A percentile compares a stretch with the other conserved stretches of the same genome.
These are phyloP conservation scores for Scaptomyza graminum DNA, from an alignment of 1,140 invertebrate genomes.

Conservation along the genomic window DNA sequence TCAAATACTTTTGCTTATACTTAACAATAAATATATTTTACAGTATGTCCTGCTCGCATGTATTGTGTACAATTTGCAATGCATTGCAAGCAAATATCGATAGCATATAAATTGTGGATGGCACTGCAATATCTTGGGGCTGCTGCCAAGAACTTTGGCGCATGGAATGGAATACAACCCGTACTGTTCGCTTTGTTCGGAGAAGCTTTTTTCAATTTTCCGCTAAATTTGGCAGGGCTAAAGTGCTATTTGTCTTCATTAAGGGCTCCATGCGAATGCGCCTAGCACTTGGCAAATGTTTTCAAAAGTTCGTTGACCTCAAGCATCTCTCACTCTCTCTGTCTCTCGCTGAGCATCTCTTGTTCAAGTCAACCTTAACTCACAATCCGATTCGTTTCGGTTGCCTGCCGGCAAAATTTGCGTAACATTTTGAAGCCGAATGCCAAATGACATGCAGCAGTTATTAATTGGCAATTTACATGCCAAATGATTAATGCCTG, in stretches of 20 bases:
- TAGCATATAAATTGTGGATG: conserved; percentile 69
- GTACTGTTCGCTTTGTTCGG: conserved; percentile 23
- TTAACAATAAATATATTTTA: conserved; percentile 69
- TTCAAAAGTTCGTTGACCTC: conserved; percentile 53
- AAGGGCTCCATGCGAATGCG: conserved; percentile 65
- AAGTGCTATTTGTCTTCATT: conserved; percentile 83
- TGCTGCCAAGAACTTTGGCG: conserved; percentile 68
- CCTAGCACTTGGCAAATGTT: conserved; percentile 65
- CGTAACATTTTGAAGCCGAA: conserved; percentile 69
- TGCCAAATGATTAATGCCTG: conserved; percentile 80
- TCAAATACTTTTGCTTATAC: background rate
- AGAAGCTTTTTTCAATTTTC: conserved; percentile 83
- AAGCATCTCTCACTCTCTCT: background rate
- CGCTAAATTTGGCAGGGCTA: conserved; percentile 80
- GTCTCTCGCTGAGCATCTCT: no score
- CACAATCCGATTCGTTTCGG: conserved; percentile 27
- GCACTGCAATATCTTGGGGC: conserved; percentile 67
- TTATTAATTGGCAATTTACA: conserved; percentile 83
- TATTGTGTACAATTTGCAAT: conserved; percentile 55
- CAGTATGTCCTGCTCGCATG: conserved; percentile 21
- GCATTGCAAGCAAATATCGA: conserved; percentile 62
- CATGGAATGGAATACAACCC: conserved; percentile 31
- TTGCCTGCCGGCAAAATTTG: conserved; percentile 46
- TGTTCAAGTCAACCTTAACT: background rate
- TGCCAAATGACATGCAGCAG: conserved; percentile 80